Evolutionary conservation across 1,140 invertebrate genomes (phyloP).

Genomic region (Lordiphosa clarofinis): DNA sequence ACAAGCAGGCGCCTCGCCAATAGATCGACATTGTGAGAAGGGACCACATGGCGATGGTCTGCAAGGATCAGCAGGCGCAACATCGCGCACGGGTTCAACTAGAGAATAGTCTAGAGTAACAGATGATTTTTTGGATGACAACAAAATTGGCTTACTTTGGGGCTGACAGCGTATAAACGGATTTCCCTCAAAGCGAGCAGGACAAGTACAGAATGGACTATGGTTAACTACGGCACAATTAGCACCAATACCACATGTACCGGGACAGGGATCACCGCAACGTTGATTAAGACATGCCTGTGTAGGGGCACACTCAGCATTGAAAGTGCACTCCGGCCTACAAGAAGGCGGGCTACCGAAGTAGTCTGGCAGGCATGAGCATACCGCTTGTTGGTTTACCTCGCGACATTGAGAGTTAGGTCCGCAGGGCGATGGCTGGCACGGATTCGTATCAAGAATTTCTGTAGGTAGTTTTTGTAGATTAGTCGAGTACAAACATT

Average conservation of each 20-base stretch:
- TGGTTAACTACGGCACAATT: conserved; percentile 90
- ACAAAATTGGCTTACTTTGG: conserved; percentile 58
- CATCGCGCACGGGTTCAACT: conserved; percentile 80
- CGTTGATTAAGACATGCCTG: conserved; percentile 86
- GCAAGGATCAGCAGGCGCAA: conserved; percentile 82
- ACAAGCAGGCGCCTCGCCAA: conserved; percentile 85
- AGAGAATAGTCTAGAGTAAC: conserved; percentile 6
- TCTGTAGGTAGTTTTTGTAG: conserved; percentile 82
- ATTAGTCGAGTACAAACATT: conserved; percentile 30
- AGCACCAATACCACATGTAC: conserved; percentile 87
- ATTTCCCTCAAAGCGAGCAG: conserved; percentile 87
- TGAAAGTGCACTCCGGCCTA: conserved; percentile 86
- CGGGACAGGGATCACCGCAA: conserved; percentile 88
- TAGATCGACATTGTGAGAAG: conserved; percentile 85
- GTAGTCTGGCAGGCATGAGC: conserved; percentile 85
- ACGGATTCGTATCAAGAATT: conserved; percentile 82
- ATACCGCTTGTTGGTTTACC: conserved; percentile 84
- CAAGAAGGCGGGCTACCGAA: conserved; percentile 86
- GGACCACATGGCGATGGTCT: conserved; percentile 87
- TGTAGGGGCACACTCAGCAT: conserved; percentile 85
- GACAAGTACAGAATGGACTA: conserved; percentile 90
- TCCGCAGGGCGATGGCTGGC: conserved; percentile 88
- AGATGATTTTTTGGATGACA: neutral
- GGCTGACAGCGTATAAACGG: conserved; percentile 86
- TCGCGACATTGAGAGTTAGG: conserved; percentile 88